Evolutionary conservation across 2,797 vertebrate species (phyloP).

Genomic region (Tenualosa ilisha): DNA sequence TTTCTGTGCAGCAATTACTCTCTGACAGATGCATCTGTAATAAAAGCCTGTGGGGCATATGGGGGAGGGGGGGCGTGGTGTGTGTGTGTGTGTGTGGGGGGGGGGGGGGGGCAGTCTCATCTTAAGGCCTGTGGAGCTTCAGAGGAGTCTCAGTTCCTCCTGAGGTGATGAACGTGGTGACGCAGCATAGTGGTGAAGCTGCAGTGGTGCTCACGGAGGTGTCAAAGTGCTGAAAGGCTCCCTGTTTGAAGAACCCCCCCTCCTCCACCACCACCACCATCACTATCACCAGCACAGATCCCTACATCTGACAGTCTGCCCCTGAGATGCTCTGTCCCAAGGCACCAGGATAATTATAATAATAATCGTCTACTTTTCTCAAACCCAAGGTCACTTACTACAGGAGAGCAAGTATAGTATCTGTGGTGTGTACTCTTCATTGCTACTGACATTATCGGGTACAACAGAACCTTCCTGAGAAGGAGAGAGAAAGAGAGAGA

Average conservation of each 20-base stretch:
- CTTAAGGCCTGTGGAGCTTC: background rate
- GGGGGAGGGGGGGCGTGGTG: background rate
- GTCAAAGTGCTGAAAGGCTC: background rate
- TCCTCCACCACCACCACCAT: background rate
- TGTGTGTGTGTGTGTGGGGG: too few relatives aligned
- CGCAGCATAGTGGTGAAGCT: background rate
- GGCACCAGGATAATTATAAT: too few relatives aligned
- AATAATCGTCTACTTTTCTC: too few relatives aligned
- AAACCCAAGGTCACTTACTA: too few relatives aligned
- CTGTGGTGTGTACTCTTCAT: too few relatives aligned
- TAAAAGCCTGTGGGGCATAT: too few relatives aligned
- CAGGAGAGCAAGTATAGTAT: too few relatives aligned
- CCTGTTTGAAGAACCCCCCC: background rate
- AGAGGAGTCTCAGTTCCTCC: background rate
- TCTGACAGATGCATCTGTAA: too few relatives aligned
- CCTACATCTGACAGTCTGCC: background rate
- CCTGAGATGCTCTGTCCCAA: background rate
- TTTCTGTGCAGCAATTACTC: too few relatives aligned
- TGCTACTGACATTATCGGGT: background rate
- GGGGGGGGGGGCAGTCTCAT: background rate
- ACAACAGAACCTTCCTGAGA: background rate
- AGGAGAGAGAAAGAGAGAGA: slow-evolving; percentile 8
- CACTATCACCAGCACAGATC: too few relatives aligned
- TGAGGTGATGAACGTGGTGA: background rate
- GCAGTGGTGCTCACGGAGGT: background rate